These are phyloP conservation scores for Leptopilina clavipes DNA, from an alignment of 1,140 invertebrate species.

Conservation along the genomic window DNA sequence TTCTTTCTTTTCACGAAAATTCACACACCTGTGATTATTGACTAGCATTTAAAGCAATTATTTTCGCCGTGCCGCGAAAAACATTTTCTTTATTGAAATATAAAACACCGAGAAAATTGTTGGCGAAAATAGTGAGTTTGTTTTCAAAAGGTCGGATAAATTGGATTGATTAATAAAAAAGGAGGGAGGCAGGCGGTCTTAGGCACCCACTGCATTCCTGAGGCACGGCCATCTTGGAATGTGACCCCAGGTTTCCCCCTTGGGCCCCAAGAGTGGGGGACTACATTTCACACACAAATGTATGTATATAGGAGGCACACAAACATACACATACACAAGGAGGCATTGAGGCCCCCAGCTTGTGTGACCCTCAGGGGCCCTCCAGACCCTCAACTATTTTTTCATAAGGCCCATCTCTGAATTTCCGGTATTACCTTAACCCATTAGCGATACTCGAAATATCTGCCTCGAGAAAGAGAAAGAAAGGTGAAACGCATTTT, in stretches of 20 bases:
- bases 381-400: slow-evolving; percentile 45
- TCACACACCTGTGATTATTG: slow-evolving; percentile 42
- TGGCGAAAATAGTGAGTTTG: slow-evolving; percentile 47
- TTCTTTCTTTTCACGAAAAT: slow-evolving; percentile 35
- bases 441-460: neutral
- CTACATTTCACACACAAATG: neutral
- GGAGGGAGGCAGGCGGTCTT: slow-evolving; percentile 66
- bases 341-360: slow-evolving; percentile 23
- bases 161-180: slow-evolving; percentile 70
- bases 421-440: slow-evolving; percentile 24
- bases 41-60: slow-evolving; percentile 37
- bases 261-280: slow-evolving; percentile 61
- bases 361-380: slow-evolving; percentile 53
- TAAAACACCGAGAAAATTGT: too few relatives aligned
- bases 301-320: too few relatives aligned
- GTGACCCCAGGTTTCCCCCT: slow-evolving; percentile 72
- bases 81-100: too few relatives aligned
- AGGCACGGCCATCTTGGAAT: slow-evolving; percentile 77
- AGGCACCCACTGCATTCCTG: slow-evolving; percentile 75
- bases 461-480: neutral
- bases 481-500: slow-evolving; percentile 7
- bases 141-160: slow-evolving; percentile 66
- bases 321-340: neutral
- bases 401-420: slow-evolving; percentile 15
- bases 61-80: neutral